Evolutionary conservation across 2,113 vertebrate genomes (phyloP), one percentile per base, ranked within the genome.

Genomic region (Caloenas nicobarica): DNA sequence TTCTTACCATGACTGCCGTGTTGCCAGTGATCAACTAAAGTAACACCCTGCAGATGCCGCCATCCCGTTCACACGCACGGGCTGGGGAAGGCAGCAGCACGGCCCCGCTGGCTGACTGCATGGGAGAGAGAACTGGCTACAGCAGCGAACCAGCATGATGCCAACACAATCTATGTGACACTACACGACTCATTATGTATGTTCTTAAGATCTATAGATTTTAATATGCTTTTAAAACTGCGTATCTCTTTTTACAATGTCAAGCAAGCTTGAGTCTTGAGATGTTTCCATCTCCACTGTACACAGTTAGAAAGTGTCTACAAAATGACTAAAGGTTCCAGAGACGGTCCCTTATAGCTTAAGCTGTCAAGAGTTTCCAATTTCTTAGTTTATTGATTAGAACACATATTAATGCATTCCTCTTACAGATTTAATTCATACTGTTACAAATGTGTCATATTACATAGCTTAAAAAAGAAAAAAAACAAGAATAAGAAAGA

Each of bases 21-120:
- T 53, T 61, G 60, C 46, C 56, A 72, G 78, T n/a, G 72, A 68
- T 54, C 16, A 61, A 70, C 44, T 25, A 28, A 51, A 81, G 22
- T 7, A 34, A n/a, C n/a, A 1, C 33, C 9, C 21, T 4, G 36
- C 86, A 44, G 25, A 28, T 29, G 68, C 34, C 86, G 83, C 21
- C 17, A 1, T 13, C 6, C 36, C 25, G 34, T 36, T 2, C 66
- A 26, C 73, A 56, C 11, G 6, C 36, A 4, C 0, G 7, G 24
- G 19, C 22, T 12, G 12, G 40, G 61, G 51, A 25, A 62, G 38
- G 61, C 66, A 34, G 19, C 22, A n/a, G 54, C 77, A 31, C 50
- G 44, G 2, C 15, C 13, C 34, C 38, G 23, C 18, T 23, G 31
- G 42, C 16, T 38, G 29, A 5, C 42, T 65, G 25, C 6, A 0